A percentile compares a stretch with the other conserved stretches of the same genome.
Conservation (phyloP, 1,140 invertebrate genomes). For the Kradibia gibbosae region DNA sequence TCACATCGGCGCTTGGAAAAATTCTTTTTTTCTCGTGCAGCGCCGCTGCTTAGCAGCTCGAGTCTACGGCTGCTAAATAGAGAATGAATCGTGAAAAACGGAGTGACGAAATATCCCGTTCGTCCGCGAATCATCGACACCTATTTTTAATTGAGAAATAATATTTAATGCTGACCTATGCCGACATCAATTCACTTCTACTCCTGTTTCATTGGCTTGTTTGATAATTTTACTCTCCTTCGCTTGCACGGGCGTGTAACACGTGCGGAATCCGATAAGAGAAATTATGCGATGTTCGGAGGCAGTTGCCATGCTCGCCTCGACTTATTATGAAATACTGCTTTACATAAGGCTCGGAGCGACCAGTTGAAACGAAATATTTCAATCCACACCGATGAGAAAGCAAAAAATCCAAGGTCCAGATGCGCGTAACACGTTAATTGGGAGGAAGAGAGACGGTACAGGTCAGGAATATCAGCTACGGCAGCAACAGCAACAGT, state of each 20-base stretch:
- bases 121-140: no score
- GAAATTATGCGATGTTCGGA: conserved; percentile 5
- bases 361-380: conserved; percentile 24
- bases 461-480: background rate
- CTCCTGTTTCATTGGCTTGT: background rate
- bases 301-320: background rate
- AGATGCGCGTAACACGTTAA: conserved; percentile 41
- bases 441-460: conserved; percentile 20
- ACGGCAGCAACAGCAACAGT: background rate
- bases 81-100: no score
- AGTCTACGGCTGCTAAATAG: no score
- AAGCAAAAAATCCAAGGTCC: conserved; percentile 33
- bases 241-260: background rate
- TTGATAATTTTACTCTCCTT: background rate
- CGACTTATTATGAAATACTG: conserved; percentile 25
- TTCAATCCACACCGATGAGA: conserved; percentile 34
- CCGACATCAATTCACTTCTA: background rate
- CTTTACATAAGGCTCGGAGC: conserved; percentile 12
- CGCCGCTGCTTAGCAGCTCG: background rate
- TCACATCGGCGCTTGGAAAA: background rate
- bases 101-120: background rate
- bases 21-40: background rate
- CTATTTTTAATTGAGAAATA: no score
- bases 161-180: no score
- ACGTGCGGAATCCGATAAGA: background rate